Percentiles rank a stretch among this genome's conserved stretches.
Evolutionary conservation across 2,797 vertebrate species (phyloP).

Genomic region (Spea hammondii): DNA sequence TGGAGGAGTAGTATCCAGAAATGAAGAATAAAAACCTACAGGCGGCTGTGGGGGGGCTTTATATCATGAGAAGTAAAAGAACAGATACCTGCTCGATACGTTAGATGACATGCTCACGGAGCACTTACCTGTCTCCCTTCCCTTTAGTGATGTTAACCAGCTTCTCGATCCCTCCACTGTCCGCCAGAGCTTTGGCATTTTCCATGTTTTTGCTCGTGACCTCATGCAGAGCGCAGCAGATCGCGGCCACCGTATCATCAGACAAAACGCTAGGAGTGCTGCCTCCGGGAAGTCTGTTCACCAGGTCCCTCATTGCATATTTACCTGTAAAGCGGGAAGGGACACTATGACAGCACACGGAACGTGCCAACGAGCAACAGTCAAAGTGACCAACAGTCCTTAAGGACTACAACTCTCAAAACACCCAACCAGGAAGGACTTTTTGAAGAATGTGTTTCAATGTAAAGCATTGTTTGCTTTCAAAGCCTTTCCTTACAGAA

Average conservation of each 20-base stretch:
- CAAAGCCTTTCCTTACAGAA: too few species aligned
- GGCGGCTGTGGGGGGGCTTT: neutral
- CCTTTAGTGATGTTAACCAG: constrained; percentile 97
- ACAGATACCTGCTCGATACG: neutral
- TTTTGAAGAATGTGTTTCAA: too few species aligned
- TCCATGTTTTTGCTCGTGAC: constrained; percentile 99
- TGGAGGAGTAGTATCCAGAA: neutral
- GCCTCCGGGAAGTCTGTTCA: constrained; percentile 90
- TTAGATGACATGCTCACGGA: neutral
- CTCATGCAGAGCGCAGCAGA: constrained; percentile 96
- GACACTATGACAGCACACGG: too few species aligned
- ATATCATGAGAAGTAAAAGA: constrained; percentile 2
- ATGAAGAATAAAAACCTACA: constrained; percentile 28
- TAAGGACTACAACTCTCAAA: too few species aligned
- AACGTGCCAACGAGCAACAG: too few species aligned
- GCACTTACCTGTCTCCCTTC: constrained; percentile 87
- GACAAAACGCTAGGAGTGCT: constrained; percentile 79
- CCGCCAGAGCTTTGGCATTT: constrained; percentile 92
- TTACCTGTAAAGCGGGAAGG: constrained; percentile 72
- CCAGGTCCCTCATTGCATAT: constrained; percentile 95
- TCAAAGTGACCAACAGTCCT: too few species aligned
- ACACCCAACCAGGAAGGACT: too few species aligned
- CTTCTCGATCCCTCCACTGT: constrained; percentile 94
- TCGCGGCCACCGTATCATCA: constrained; percentile 90
- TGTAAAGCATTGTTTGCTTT: too few species aligned